A percentile compares a stretch with the other conserved stretches of the same genome.
These are phyloP conservation scores for Salmo trutta DNA, from an alignment of 2,797 vertebrate genomes.

Conservation along the genomic window DNA sequence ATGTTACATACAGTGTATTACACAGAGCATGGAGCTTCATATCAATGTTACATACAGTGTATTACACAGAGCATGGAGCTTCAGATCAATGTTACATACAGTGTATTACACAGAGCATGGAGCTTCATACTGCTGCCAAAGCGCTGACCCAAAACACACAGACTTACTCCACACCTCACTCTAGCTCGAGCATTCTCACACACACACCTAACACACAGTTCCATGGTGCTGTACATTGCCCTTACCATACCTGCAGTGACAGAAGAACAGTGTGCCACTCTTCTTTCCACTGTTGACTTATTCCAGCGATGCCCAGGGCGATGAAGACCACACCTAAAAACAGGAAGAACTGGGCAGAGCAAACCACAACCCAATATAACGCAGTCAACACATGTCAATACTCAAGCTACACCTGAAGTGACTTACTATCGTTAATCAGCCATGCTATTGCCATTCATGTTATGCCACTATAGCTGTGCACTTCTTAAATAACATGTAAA, in stretches of 20 bases:
- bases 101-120: background rate
- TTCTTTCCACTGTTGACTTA: conserved; percentile 73
- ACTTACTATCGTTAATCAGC: background rate
- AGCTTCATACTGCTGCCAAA: conserved; percentile 16
- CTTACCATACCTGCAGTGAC: conserved; percentile 84
- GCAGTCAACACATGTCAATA: background rate
- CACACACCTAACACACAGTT: too few relatives aligned
- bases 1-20: background rate
- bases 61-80: too few relatives aligned
- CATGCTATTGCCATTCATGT: background rate
- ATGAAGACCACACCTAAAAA: conserved; percentile 74
- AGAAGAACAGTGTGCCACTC: conserved; percentile 81
- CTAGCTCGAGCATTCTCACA: background rate
- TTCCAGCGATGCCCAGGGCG: conserved; percentile 63
- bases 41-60: conserved; percentile 20
- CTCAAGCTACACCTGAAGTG: too few relatives aligned
- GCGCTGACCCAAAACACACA: background rate
- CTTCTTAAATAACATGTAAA: background rate
- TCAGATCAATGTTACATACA: conserved; percentile 22
- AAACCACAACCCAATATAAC: background rate
- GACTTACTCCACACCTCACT: background rate
- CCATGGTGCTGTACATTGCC: background rate
- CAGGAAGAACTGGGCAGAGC: conserved; percentile 76
- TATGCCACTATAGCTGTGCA: background rate
- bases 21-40: too few relatives aligned